phyloP scores from a whole-genome alignment of 2,888 invertebrate species.

The Lasioglossum leucozonium region DNA sequence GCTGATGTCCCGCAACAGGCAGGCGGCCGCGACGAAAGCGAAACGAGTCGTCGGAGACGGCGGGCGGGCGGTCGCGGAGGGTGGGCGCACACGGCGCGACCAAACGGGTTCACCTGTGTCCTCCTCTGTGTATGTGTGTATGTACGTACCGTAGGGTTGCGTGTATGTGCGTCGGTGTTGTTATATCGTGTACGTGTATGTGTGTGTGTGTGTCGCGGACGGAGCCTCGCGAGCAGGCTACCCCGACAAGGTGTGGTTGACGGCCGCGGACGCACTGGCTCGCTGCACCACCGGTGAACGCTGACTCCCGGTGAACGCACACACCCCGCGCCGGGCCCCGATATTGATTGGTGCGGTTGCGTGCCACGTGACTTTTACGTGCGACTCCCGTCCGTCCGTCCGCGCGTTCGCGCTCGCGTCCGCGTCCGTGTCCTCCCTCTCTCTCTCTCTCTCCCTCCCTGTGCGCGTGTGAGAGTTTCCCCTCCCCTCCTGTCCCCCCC shows the following conservation, averaged over 20 bases:
- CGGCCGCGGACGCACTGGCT: constrained; percentile 65
- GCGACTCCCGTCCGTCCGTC: constrained; percentile 35
- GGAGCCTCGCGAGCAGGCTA: constrained; percentile 11
- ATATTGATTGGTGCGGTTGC: constrained; percentile 74
- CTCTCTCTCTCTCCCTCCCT: neutral
- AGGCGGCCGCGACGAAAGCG: constrained; percentile 58
- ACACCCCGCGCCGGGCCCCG: constrained; percentile 64
- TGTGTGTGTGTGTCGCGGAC: constrained; percentile 4
- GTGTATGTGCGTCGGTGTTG: too few relatives aligned
- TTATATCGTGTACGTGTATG: neutral
- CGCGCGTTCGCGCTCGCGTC: neutral
- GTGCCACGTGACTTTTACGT: constrained; percentile 67
- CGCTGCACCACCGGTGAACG: constrained; percentile 48
- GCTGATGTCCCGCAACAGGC: constrained; percentile 58
- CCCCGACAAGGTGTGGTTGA: constrained; percentile 71
- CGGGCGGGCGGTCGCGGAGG: neutral
- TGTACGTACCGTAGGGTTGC: neutral
- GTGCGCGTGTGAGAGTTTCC: neutral
- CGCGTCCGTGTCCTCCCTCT: neutral
- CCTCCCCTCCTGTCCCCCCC: neutral
- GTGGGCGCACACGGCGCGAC: constrained; percentile 12
- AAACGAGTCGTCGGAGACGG: constrained; percentile 33
- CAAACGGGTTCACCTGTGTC: neutral
- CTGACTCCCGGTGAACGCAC: constrained; percentile 58
- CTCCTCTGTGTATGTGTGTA: neutral